Evolutionary conservation across 2,888 invertebrate species (phyloP), one percentile per base, ranked within the genome.

Genomic region (Cyrtodaria siliqua): DNA sequence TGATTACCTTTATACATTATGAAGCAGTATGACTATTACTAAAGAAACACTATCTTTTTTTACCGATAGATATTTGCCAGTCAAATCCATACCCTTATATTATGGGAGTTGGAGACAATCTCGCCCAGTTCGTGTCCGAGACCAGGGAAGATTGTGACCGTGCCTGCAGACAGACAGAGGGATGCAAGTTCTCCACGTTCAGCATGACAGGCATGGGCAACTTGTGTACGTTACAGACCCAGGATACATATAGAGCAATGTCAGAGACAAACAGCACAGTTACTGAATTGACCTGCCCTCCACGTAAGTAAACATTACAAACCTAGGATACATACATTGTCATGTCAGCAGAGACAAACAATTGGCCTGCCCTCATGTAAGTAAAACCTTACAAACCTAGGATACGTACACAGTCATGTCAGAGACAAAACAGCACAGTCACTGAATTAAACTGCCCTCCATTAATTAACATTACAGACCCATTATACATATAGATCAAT

Each of bases 231-330:
- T 38, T 56, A 38, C 56, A 56, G 38, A 56, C 38, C 4, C 2
- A 18, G 38, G 38, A 23, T 20, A 23, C 33, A 38, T 56, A 29
- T 20, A 29, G 16, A 20, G 18, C 56, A 1, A 23, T 56, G 20
- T 20, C n/a, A n/a, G 56, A 56, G 29, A 23, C 29, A 12, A 38
- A 38, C 38, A 38, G 38, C n/a, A 16, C 33, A 14, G 56, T 56
- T 20, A 56, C 14, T 16, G 38, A 56, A 29, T 14, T 56, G 16
- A 38, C 6, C 18, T 56, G 56, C 38, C 56, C 33, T 20, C 33
- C 23, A 18, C 33, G 56, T 56, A 38, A 56, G 56, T 20, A n/a
- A 33, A 55, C 1, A n/a, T n/a, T n/a, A n/a, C n/a, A n/a, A n/a
- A n/a, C n/a, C n/a, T n/a, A n/a, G n/a, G n/a, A n/a, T n/a, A n/a